Base-by-base conservation (phyloP, 2,888 invertebrate species). In the Camponotus fellah region DNA sequence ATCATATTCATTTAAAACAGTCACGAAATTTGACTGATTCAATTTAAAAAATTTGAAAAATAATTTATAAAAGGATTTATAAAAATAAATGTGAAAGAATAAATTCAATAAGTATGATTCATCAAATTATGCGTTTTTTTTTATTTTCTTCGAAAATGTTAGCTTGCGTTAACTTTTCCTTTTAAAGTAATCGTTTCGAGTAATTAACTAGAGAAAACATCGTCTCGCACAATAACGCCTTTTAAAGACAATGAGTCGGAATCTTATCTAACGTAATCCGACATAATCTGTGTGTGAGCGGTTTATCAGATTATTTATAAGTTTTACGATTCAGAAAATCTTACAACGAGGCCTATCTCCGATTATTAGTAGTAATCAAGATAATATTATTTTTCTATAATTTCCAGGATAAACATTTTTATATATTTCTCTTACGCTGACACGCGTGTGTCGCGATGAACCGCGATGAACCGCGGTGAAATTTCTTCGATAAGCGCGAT, bases 401-500 rank as follows among this genome's bases (percentile, higher is more conserved):
- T 74, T 32, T 43, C 14, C 17, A 14, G 21, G 34, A 46, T 21
- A n/a, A 9, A 75, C 8, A 64, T 46, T 64, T 32, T 64, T 64
- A 21, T 21, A n/a, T 21, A 14, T 34, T n/a, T 14, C n/a, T 21
- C 14, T 46, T 26, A 26, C 0, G 26, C 26, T 2, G 26, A 26
- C 26, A 26, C 2, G 2, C n/a, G 32, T 17, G 17, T 56, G 37
- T 4, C 26, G 40, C 12, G 17, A n/a, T 12, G 58, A 12, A 37
- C 5, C 17, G 26, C 37, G 53, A 56, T 56, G 17, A 71, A 56
- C 12, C n/a, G 14, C 21, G 53, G 17, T 5, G 49, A 17, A 26
- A 60, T 72, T 21, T 72, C 21, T 58, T 8, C 21, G 43, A 26
- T 43, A 72, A 62, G 14, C n/a, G 21, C 64, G 64, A 75, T 65